Base-by-base conservation (phyloP, 2,888 invertebrate species). In the Bugula neritina region DNA sequence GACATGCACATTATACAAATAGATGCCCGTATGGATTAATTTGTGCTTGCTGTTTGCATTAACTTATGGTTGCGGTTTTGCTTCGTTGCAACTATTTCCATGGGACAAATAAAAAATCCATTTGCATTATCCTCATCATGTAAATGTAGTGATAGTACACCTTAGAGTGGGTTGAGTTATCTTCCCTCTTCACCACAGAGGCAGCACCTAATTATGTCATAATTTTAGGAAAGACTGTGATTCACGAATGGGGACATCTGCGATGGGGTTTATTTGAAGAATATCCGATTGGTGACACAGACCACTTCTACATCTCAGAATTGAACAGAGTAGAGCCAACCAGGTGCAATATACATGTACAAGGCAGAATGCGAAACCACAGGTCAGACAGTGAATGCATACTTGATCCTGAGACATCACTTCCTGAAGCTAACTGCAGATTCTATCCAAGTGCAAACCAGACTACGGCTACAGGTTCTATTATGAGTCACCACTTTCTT, bases 241-340 rank as follows among this genome's bases (percentile, higher is more conserved):
- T 88, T 0, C 87, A 87, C 76, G 87, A 89, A 77, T 89, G 88
- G 85, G 87, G 88, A 1, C 89, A 88, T 82, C 89, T 88, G 79
- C 86, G 89, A 0, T 89, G 89, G 81, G 89, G 89, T 1, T 87
- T 89, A 0, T 89, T 89, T 78, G 89, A 89, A 76, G 89, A 89
- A 80, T 86, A 86, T 73, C 70, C 70, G 29, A 54, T 70, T 3
- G 54, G 52, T n/a, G 70, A 70, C 23, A 54, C 70, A 10, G 70
- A 70, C 23, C 70, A 70, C 29, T 70, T 70, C 31, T 70, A 70
- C 70, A 35, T 43, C 23, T 70, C 70, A n/a, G 23, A 35, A 5
- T 10, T 29, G 27, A 23, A 54, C 52, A 54, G 5, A n/a, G 29
- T 70, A 27, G 70, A 70, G 29, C 52, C 70, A 23, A 23, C 70